Evolutionary conservation across 2,797 vertebrate genomes (phyloP).

Genomic region (Bucorvus abyssinicus): DNA sequence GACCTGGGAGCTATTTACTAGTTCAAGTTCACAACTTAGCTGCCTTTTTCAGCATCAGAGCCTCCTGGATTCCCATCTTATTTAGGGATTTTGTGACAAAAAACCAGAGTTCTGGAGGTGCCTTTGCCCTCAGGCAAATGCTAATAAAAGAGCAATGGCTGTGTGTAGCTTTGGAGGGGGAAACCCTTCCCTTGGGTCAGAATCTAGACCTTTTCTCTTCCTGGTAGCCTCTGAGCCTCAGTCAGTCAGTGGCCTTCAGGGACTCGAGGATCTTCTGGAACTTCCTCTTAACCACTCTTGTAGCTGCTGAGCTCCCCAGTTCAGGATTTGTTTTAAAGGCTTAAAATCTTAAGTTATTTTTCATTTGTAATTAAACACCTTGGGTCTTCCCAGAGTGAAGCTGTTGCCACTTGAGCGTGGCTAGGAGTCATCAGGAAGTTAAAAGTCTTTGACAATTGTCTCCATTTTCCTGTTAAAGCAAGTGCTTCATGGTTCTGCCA

Average conservation of each 20-base stretch:
- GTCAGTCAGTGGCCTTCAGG: neutral
- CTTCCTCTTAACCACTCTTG: neutral
- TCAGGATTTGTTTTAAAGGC: neutral
- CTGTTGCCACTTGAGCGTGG: neutral
- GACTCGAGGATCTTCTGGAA: neutral
- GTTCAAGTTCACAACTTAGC: neutral
- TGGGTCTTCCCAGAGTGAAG: neutral
- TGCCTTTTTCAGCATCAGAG: neutral
- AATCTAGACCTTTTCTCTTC: accelerated
- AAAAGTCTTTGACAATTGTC: accelerated
- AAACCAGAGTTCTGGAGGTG: neutral
- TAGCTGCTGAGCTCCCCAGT: neutral
- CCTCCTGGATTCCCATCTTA: neutral
- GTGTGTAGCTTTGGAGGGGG: neutral
- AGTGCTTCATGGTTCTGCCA: neutral
- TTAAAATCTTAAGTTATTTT: neutral
- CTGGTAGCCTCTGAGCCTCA: neutral
- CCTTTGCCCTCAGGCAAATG: neutral
- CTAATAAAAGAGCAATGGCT: neutral
- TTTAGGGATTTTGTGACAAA: neutral
- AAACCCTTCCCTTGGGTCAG: neutral
- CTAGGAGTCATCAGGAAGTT: neutral
- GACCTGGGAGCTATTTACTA: neutral
- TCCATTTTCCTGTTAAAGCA: neutral
- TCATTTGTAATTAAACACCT: neutral